Conservation (phyloP, 2,113 vertebrate genomes). For the Brachyistius frenatus region DNA sequence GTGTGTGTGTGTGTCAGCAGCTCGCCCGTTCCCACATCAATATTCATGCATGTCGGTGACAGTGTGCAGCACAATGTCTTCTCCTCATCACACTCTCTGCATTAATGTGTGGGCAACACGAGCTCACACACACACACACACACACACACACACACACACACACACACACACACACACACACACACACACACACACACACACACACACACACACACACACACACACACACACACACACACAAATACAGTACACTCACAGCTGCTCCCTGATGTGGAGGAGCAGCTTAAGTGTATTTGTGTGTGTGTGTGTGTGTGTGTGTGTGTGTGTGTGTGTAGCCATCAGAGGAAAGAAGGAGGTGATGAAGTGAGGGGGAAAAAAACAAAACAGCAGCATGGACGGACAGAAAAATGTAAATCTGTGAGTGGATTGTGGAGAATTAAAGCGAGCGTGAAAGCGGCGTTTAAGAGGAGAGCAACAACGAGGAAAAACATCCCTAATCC, state of each 20-base stretch:
- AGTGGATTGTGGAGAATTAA: slow-evolving; percentile 24
- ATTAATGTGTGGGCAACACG: slow-evolving; percentile 16
- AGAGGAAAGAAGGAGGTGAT: slow-evolving; percentile 35
- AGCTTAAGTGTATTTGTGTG: slow-evolving; percentile 47
- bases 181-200: slow-evolving; percentile 22
- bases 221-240: slow-evolving; percentile 28
- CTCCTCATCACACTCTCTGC: slow-evolving; percentile 27
- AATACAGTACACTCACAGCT: no score
- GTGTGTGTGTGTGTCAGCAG: slow-evolving; percentile 14
- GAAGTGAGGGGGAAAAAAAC: slow-evolving; percentile 11
- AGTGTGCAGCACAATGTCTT: neutral
- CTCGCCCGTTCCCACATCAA: neutral
- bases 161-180: neutral
- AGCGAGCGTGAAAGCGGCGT: neutral
- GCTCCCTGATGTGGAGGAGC: slow-evolving; percentile 37
- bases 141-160: neutral
- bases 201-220: slow-evolving; percentile 5
- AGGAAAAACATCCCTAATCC: slow-evolving; percentile 19
- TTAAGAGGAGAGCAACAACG: neutral
- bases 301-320: slow-evolving; percentile 25
- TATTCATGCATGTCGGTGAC: slow-evolving; percentile 31
- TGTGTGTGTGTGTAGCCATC: neutral
- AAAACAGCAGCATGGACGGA: slow-evolving; percentile 16
- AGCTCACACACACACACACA: slow-evolving; percentile 17
- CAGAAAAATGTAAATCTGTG: slow-evolving; percentile 38